Evolutionary conservation across 1,140 invertebrate species (phyloP).

Genomic region (Leptoteleia sp.): DNA sequence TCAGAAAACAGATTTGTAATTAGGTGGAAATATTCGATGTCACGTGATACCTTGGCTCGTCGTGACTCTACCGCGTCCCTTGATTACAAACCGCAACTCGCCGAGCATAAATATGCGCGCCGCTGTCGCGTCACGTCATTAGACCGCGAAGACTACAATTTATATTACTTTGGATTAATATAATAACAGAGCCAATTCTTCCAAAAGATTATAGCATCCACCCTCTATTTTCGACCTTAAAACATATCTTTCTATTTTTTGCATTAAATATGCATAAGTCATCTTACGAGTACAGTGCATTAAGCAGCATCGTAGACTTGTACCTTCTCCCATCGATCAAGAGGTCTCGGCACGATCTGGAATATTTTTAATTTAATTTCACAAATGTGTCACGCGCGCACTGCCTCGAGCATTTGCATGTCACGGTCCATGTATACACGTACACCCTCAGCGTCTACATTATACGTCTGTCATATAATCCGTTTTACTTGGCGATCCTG

Average conservation of each 20-base stretch:
- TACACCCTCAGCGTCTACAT: conserved; percentile 32
- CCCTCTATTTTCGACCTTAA: conserved; percentile 3
- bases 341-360: conserved; percentile 47
- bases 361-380: conserved; percentile 62
- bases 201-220: neutral
- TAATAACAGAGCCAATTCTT: conserved; percentile 10
- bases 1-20: too few species aligned
- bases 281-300: conserved; percentile 34
- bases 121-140: neutral
- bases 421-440: conserved; percentile 56
- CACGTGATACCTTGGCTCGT: too few species aligned
- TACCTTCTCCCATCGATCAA: conserved; percentile 48
- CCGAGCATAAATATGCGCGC: too few species aligned
- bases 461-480: conserved; percentile 58
- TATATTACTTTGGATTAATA: too few species aligned
- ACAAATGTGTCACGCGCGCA: conserved; percentile 69
- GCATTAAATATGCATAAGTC: conserved; percentile 53
- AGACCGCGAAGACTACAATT: too few species aligned
- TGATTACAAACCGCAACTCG: too few species aligned
- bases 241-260: conserved; percentile 21
- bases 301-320: conserved; percentile 61
- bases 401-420: conserved; percentile 73
- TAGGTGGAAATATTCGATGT: too few species aligned
- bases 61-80: too few species aligned
- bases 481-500: conserved; percentile 48